Evolutionary conservation across 2,888 invertebrate species (phyloP), one percentile per base, ranked within the genome.

Genomic region (Idaea aversata): DNA sequence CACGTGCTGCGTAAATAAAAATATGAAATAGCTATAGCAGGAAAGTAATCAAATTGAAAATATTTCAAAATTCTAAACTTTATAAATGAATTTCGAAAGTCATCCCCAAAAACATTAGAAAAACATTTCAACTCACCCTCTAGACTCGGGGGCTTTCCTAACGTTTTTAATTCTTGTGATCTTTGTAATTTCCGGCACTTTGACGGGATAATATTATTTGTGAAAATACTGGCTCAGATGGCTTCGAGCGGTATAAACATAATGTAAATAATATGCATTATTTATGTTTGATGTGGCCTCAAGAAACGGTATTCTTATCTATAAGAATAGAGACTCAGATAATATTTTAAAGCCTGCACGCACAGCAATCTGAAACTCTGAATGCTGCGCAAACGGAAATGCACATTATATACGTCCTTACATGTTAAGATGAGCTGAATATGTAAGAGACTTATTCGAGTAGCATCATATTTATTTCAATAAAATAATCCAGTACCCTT

Each of bases 111-210:
- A 62, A 57, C 47, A 63, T 62, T 61, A 59, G 34, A 64, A 66
- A 16, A 61, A 65, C 64, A 57, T 34, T 63, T 64, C 63, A 67
- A 59, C 64, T 63, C 63, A 63, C 63, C 62, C 68, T 63, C 61
- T 58, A 63, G 69, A 72, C 68, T 66, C 67, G 64, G 64, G 67
- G 65, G 61, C 61, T 69, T 64, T 34, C 61, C 69, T 73, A 68
- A 63, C 63, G 63, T 65, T 66, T 68, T 68, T 68, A 66, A 66
- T 66, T 68, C 64, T 64, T 68, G 65, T 67, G 73, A 70, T 72
- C 71, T 72, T 70, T 67, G 74, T 72, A 81, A 81, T 79, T 77
- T 80, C 80, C 80, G 79, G 75, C 60, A 69, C 76, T 79, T 78
- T 77, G 77, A 71, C 72, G 67, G 65, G 64, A 66, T 68, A 77